A percentile compares a stretch with the other conserved stretches of the same genome.
Evolutionary conservation across 1,140 invertebrate genomes (phyloP).

Genomic region (Drosophila pseudoobscura): DNA sequence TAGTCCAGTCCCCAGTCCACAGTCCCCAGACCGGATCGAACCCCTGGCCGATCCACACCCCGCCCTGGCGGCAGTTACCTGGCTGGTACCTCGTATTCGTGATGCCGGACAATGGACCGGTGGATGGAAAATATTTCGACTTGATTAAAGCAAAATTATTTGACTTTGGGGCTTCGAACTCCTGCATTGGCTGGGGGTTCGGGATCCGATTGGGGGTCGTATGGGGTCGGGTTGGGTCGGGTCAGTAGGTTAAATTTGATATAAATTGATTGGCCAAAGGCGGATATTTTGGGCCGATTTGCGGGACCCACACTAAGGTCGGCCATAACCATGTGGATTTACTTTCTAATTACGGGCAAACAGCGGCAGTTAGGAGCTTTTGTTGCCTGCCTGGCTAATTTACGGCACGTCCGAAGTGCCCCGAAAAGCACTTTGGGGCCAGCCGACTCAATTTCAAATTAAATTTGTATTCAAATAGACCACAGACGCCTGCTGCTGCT

Average conservation of each 20-base stretch:
- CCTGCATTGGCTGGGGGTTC: conserved; percentile 1
- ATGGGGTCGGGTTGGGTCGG: conserved; percentile 53
- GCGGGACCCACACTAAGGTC: conserved; percentile 38
- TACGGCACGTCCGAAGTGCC: conserved; percentile 70
- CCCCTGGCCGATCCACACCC: no score
- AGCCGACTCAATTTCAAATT: conserved; percentile 77
- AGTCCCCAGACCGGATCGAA: conserved; percentile 19
- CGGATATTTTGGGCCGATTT: conserved; percentile 31
- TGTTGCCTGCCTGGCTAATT: conserved; percentile 53
- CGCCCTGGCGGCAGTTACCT: no score
- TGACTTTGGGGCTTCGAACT: conserved; percentile 61
- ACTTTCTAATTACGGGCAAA: conserved; percentile 72
- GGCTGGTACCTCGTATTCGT: no score
- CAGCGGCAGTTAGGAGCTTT: conserved; percentile 36
- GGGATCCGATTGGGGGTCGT: conserved; percentile 20
- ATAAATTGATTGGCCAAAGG: conserved; percentile 69
- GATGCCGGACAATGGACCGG: no score
- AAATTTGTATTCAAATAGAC: conserved; percentile 80
- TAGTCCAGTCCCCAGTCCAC: conserved; percentile 45
- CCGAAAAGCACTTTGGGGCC: conserved; percentile 60
- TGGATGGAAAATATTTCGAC: conserved; percentile 11
- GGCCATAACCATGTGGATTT: conserved; percentile 44
- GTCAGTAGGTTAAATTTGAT: conserved; percentile 72
- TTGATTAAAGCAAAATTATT: conserved; percentile 75
- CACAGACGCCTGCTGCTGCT: conserved; percentile 34